Base-by-base conservation (phyloP, 2,113 vertebrate genomes). In the Oryctolagus cuniculus region DNA sequence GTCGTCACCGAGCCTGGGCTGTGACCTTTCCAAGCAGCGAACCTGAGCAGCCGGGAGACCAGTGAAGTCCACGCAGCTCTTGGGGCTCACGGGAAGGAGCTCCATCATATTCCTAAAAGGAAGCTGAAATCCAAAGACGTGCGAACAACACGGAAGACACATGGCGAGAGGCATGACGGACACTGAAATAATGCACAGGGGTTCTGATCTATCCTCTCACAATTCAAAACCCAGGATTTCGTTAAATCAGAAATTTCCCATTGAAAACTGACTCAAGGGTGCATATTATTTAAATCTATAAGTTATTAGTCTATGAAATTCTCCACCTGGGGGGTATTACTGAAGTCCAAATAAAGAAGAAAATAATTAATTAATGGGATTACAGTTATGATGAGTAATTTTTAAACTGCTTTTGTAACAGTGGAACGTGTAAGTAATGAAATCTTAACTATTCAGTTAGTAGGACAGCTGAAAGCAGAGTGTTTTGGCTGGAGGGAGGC, bases 141-240 rank as follows among this genome's bases (percentile, higher is more conserved):
- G 12, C 72, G 85, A 80, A 79, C 21, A 17, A 36, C 63, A 51
- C 63, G 17, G 38, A 94, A 80, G 24, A 75, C 13, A 44, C n/a
- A 69, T 78, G 74, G 77, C 55, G 55, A 25, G 63, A 96, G 88
- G 84, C 75, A 83, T 84, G 79, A 83, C 82, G 87, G 87, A 53
- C 34, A 29, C 12, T 10, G 27, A 87, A 58, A 74, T 31, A 49
- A 67, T 67, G 6, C 51, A 63, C 36, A 13, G 19, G 15, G 19
- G 55, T 93, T 96, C 79, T 96, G 82, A 80, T 90, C 91, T 67
- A 61, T 73, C 84, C 67, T 31, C 75, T 91, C n/a, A 73, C 82
- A 84, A 73, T 93, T 87, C 91, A 84, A 84, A 89, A 12, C 78
- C 63, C 10, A 38, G 67, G 80, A 73, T 89, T 95, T 87, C 90